Evolutionary conservation across 2,888 invertebrate genomes (phyloP), one percentile per base, ranked within the genome.

Genomic region (Lepas anatifera): DNA sequence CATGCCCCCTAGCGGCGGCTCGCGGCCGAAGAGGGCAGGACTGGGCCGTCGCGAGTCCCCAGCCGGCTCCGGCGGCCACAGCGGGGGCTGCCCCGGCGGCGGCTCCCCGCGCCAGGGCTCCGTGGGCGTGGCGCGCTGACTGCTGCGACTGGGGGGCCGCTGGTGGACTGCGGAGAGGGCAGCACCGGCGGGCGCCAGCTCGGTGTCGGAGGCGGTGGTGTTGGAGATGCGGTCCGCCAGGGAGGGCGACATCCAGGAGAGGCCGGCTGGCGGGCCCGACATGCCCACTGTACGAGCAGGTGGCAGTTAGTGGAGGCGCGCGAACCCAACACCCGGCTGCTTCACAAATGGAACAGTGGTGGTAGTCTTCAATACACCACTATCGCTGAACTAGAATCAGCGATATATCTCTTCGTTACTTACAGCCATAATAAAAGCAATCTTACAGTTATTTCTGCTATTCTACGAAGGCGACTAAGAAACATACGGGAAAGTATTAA

Each of bases 191-290:
- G 13, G 39, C 13, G 72, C 71, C 50, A 73, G 70, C 70, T 75
- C 75, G 46, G 75, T 74, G 69, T 75, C 75, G n/a, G 75, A 75
- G 27, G 75, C 74, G 7, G 75, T 75, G 29, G 73, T 73, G 52
- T 73, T 72, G 58, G 75, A 75, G 13, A 74, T 68, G 10, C 75
- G 70, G 58, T 75, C 75, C 41, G 70, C 70, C 1, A 72, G 69
- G 18, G 48, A 39, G 71, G 70, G 73, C 27, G 64, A 25, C 64
- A 66, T 66, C 64, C 64, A 66, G 64, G 64, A 66, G 39, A 66
- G 39, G 39, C 64, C 37, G 25, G 64, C 64, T 25, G 64, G 64
- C 37, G 64, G 64, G 68, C 69, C 29, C 70, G 74, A 13, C 72
- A 74, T 35, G 70, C 68, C 32, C 72, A 67, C 50, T 72, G 72